phyloP scores from a whole-genome alignment of 1,140 invertebrate species.

The Dysdera silvatica region DNA sequence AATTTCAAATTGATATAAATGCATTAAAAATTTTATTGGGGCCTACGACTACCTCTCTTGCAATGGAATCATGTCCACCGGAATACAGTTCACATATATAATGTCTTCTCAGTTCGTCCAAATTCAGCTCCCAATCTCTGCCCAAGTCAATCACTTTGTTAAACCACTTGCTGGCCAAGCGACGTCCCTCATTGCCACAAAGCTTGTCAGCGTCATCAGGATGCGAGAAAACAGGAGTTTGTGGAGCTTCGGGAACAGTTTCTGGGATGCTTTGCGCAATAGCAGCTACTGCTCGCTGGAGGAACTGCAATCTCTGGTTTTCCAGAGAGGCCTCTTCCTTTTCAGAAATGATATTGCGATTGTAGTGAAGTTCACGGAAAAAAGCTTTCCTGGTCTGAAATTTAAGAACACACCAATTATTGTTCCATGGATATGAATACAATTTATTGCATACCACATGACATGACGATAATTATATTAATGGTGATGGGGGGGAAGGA shows the following conservation, averaged over 20 bases:
- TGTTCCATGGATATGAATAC: slow-evolving; percentile 2
- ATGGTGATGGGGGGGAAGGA: too few relatives aligned
- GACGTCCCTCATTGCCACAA: background rate
- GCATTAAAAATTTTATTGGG: too few relatives aligned
- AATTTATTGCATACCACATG: too few relatives aligned
- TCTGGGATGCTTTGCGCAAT: slow-evolving; percentile 36
- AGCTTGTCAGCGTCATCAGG: slow-evolving; percentile 33
- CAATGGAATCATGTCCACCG: slow-evolving; percentile 65
- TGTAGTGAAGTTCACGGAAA: slow-evolving; percentile 45
- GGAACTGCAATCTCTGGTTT: slow-evolving; percentile 42
- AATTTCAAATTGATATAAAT: too few relatives aligned
- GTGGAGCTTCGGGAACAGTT: background rate
- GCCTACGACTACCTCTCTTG: slow-evolving; percentile 65
- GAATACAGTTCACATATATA: slow-evolving; percentile 68
- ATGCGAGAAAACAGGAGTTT: background rate
- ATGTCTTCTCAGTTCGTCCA: slow-evolving; percentile 63
- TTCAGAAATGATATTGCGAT: slow-evolving; percentile 41
- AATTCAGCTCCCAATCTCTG: slow-evolving; percentile 68
- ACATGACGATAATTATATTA: too few relatives aligned
- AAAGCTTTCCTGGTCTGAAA: slow-evolving; percentile 45
- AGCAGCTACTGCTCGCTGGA: slow-evolving; percentile 42
- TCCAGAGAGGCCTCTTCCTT: slow-evolving; percentile 41
- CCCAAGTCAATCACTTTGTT: slow-evolving; percentile 65
- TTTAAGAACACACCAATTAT: slow-evolving; percentile 23
- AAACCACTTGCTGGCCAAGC: slow-evolving; percentile 39